These are phyloP conservation scores for Ceratoteleas bidentatus DNA, from an alignment of 1,140 invertebrate species.

Conservation along the genomic window DNA sequence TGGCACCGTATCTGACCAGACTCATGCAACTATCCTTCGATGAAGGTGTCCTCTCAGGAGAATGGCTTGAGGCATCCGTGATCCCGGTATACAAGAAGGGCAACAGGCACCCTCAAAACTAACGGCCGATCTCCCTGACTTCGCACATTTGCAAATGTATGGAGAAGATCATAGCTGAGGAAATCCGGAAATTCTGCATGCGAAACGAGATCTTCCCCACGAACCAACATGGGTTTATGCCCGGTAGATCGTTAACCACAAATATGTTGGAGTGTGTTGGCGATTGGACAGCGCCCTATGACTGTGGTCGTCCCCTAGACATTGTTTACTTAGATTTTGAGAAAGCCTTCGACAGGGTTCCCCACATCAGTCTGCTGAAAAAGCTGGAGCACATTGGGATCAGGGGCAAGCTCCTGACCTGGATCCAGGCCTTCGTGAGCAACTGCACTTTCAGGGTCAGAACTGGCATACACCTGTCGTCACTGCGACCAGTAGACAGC, in stretches of 20 bases:
- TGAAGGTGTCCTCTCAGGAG: not conserved
- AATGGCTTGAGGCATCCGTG: not conserved
- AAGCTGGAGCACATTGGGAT: not conserved
- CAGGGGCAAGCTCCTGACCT: not conserved
- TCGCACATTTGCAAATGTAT: not conserved
- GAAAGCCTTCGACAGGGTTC: not conserved
- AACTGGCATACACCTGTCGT: not conserved
- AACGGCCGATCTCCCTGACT: not conserved
- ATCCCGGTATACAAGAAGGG: not conserved
- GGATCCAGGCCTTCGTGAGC: not conserved
- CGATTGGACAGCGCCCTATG: not conserved
- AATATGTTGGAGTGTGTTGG: not conserved
- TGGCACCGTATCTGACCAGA: no score
- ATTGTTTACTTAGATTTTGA: not conserved
- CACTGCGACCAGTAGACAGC: not conserved
- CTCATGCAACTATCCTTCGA: no score
- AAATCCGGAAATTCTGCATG: not conserved
- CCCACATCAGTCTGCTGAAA: not conserved
- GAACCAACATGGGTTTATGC: not conserved
- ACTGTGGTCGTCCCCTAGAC: not conserved
- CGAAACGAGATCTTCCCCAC: not conserved
- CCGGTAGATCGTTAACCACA: not conserved
- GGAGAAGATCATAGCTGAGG: not conserved
- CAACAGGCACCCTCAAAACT: slow-evolving; percentile 1
- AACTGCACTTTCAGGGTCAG: not conserved